Evolutionary conservation across 1,140 invertebrate species (phyloP).

Genomic region (Zophobas morio): DNA sequence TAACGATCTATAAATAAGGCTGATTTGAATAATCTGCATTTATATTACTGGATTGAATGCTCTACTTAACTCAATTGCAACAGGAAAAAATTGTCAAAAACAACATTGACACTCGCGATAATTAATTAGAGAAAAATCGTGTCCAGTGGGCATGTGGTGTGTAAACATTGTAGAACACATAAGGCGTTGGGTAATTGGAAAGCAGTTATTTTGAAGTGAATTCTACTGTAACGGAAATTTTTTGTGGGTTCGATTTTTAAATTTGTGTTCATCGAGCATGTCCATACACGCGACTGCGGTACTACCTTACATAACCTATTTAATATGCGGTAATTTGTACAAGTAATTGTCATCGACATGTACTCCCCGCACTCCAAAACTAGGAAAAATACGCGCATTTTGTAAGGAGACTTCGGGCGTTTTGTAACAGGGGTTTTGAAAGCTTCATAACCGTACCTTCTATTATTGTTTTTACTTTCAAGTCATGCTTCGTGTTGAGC

Average conservation of each 20-base stretch:
- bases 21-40: constrained; percentile 40
- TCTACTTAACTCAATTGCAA: constrained; percentile 33
- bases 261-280: constrained; percentile 45
- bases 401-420: background rate
- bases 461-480: constrained; percentile 21
- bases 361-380: background rate
- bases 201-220: constrained; percentile 49
- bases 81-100: constrained; percentile 34
- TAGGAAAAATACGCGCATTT: background rate
- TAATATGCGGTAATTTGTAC: constrained; percentile 27
- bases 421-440: constrained; percentile 27
- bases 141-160: background rate
- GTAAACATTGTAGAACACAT: constrained; percentile 30
- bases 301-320: constrained; percentile 26
- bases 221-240: constrained; percentile 52
- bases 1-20: constrained; percentile 26
- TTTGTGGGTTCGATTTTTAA: constrained; percentile 47
- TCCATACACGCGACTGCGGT: constrained; percentile 27
- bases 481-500: constrained; percentile 12
- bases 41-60: constrained; percentile 36
- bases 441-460: constrained; percentile 4
- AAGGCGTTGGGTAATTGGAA: constrained; percentile 53
- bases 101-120: constrained; percentile 13
- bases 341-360: constrained; percentile 16
- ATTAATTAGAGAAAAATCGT: constrained; percentile 32